These are phyloP conservation scores for Cenopis cana DNA, from an alignment of 2,888 invertebrate species.

Conservation along the genomic window DNA sequence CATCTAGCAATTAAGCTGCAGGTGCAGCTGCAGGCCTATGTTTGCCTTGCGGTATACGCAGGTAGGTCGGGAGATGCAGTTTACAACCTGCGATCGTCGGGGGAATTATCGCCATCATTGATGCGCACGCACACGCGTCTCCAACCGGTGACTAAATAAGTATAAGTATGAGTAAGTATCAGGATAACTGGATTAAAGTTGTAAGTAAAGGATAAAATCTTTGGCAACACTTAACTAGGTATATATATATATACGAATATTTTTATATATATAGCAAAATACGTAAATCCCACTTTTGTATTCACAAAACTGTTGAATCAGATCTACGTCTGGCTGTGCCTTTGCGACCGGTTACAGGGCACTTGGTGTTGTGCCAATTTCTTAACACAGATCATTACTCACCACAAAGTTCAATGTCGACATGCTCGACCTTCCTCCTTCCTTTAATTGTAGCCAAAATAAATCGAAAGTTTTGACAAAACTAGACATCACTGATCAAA, in stretches of 20 bases:
- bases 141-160: not conserved
- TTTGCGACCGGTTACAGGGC: constrained; percentile 41
- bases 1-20: too few relatives aligned
- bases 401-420: constrained; percentile 76
- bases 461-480: constrained; percentile 12
- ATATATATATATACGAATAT: not conserved
- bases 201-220: not conserved
- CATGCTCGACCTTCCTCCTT: constrained; percentile 42
- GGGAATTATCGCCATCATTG: not conserved
- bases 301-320: not conserved
- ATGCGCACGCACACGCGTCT: not conserved
- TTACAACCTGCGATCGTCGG: constrained; percentile 1
- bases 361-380: constrained; percentile 76
- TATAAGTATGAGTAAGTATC: not conserved
- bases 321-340: constrained; percentile 1
- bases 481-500: not conserved
- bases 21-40: not conserved
- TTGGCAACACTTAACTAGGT: not conserved
- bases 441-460: constrained; percentile 10
- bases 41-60: not conserved
- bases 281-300: not conserved
- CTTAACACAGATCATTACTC: constrained; percentile 57
- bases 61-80: not conserved
- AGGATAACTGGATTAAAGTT: not conserved
- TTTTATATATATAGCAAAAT: not conserved